Evolutionary conservation across 1,140 invertebrate species (phyloP), one percentile per base, ranked within the genome.

Genomic region (Melanaphis sacchari): DNA sequence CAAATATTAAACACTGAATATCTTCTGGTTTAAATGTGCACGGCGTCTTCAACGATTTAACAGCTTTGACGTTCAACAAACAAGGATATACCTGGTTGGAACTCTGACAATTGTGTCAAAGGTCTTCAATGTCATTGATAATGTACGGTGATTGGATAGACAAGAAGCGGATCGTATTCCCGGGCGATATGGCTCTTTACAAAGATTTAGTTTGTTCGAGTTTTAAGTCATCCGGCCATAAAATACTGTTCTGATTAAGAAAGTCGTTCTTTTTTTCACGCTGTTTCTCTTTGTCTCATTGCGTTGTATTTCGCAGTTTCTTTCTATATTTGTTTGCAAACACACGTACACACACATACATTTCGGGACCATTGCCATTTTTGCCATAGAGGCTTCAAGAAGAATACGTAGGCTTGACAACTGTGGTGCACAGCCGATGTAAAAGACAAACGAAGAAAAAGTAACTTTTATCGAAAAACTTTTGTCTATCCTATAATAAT

Each of bases 401-500:
- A 43, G 24, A 43, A 40, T 22, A 38, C 36, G 0, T 89, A n/a
- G n/a, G 18, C 43, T 3, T n/a, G 40, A 38, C 46, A 26, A 46
- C 31, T 21, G 36, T n/a, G 85, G 18, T 1, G 85, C 31, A 88
- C 4, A 7, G 31, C n/a, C 2, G 43, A 15, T 22, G 31, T 88
- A 31, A 46, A 18, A 31, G n/a, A 66, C 9, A 59, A 91, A 9
- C 22, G 24, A 38, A 43, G 90, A 88, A 88, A 43, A n/a, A 91
- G 59, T 66, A 92, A 92, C 38, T 92, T 92, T 92, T 92, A 92
- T 92, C 91, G 91, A 92, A 92, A 92, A 92, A 92, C 76, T 92
- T 92, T 92, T 26, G 52, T 9, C 49, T 7, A 9, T 54, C 18
- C 31, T n/a, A 18, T 66, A 76, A 24, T 52, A 49, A 66, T 66